These are phyloP conservation scores for Microctenopoma stevenorrisi DNA, from an alignment of 2,797 vertebrate species.

Conservation along the genomic window DNA sequence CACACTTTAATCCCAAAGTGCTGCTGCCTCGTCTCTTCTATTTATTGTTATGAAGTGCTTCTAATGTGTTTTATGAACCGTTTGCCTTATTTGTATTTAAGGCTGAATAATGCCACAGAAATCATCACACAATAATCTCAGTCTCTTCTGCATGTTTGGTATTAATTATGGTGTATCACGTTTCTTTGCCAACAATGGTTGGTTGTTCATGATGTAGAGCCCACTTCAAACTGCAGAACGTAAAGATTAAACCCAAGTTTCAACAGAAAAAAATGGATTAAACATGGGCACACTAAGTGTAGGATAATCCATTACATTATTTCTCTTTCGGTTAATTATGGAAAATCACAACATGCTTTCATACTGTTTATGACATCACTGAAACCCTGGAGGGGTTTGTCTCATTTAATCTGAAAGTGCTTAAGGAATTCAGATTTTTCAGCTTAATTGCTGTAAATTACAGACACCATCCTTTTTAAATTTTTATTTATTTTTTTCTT, in stretches of 20 bases:
- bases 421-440: neutral
- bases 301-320: neutral
- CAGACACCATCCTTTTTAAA: neutral
- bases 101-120: too few species aligned
- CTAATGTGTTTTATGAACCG: neutral
- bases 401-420: neutral
- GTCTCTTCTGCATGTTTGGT: neutral
- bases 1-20: slow-evolving; percentile 41
- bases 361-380: neutral
- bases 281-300: neutral
- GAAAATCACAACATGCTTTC: neutral
- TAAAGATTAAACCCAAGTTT: neutral
- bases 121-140: too few species aligned
- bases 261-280: neutral
- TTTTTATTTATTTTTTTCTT: too few species aligned
- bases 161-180: neutral
- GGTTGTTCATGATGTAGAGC: neutral
- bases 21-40: slow-evolving; percentile 21
- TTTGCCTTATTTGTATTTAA: too few species aligned
- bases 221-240: neutral
- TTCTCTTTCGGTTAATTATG: neutral
- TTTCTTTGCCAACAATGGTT: too few species aligned
- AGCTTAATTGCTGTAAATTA: neutral
- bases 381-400: neutral
- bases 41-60: slow-evolving; percentile 44